Evolutionary conservation across 1,140 invertebrate species (phyloP), one percentile per base, ranked within the genome.

Genomic region (Trypoxylus dichotomus): DNA sequence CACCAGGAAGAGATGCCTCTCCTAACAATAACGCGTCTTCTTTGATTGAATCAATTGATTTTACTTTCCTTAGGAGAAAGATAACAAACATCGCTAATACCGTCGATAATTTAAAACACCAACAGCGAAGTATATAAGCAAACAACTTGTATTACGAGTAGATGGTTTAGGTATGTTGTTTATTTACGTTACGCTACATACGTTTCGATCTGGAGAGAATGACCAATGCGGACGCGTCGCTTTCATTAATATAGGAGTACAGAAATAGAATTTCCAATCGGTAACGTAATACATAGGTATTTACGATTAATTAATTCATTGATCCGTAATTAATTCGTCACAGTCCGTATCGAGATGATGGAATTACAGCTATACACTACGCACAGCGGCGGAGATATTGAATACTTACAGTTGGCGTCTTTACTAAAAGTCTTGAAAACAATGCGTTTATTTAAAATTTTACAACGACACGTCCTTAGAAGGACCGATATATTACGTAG

Each of bases 231-330:
- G 19, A 54, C 19, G 47, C 15, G 19, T 68, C 24, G 19, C 24
- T 68, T 68, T 68, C 24, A 29, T 29, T 68, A 68, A 29, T 68
- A 29, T 13, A 13, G 11, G 7, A 8, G 13, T 27, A 68, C 13
- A 13, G 27, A 27, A 68, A 68, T 25, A 68, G 7, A 68, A 68
- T 29, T 29, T 68, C 60, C 13, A 68, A 54, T 54, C 47, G 47
- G 47, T 54, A 54, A 54, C 15, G 47, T 54, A 27, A 68, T 68
- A 68, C 60, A 27, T 24, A 27, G 11, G 24, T 29, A 68, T 68
- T 63, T 29, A 68, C 60, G 60, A 27, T 29, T 68, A 29, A 68
- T 68, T 68, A 68, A 68, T 68, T 68, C 60, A 68, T 27, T 29
- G 60, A 68, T 27, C 60, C 15, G 24, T 68, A 68, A 68, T 27